Conservation (phyloP, 1,140 invertebrate genomes). For the Euwallacea similis region DNA sequence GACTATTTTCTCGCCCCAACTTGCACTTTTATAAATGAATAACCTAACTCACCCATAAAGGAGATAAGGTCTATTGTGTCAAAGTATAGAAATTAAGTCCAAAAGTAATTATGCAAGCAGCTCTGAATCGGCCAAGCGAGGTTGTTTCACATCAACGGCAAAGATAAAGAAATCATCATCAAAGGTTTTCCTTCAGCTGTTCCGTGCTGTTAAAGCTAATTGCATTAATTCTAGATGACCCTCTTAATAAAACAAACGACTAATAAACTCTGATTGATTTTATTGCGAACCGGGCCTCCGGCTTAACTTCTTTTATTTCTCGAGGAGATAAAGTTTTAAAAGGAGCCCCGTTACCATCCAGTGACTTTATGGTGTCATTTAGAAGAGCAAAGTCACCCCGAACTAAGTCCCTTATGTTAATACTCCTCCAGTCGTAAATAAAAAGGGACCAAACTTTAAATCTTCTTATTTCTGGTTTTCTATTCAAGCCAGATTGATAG, state of each 20-base stretch:
- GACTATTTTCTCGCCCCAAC: no score
- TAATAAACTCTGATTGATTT: conserved; percentile 23
- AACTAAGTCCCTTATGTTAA: conserved; percentile 36
- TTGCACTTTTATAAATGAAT: no score
- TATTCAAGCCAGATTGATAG: background rate
- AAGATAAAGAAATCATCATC: background rate
- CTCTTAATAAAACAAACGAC: background rate
- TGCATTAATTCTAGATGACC: conserved; percentile 5
- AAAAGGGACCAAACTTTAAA: conserved; percentile 37
- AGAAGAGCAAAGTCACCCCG: conserved; percentile 24
- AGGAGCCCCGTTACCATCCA: conserved; percentile 18
- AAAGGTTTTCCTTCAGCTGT: background rate
- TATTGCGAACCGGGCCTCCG: conserved; percentile 12
- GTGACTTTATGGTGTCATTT: conserved; percentile 35
- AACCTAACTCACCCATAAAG: no score
- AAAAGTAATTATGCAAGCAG: background rate
- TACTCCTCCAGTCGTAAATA: conserved; percentile 33
- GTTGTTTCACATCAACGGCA: background rate
- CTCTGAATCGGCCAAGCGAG: conserved; percentile 1
- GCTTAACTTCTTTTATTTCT: conserved; percentile 27
- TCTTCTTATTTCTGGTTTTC: conserved; percentile 31
- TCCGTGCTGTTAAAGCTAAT: background rate
- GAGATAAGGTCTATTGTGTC: background rate
- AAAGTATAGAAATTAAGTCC: conserved; percentile 2
- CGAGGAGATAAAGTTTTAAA: conserved; percentile 31